Conservation (phyloP, 2,888 invertebrate species). For the Leptinotarsa peninsularis region DNA sequence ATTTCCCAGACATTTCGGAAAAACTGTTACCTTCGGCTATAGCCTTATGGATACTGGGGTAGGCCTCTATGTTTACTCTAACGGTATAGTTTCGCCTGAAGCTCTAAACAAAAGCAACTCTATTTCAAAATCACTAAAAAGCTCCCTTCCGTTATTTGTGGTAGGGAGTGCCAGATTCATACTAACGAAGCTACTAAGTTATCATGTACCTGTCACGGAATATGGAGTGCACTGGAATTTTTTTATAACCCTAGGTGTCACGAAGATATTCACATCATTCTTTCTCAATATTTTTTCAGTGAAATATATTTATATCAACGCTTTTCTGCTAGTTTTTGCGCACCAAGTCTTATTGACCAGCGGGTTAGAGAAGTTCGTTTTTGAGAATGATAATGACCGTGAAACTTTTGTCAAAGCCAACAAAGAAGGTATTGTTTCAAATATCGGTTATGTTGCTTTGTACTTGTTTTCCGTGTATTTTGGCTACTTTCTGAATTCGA, state of each 20-base stretch:
- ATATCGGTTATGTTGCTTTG: slow-evolving; percentile 85
- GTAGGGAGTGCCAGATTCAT: slow-evolving; percentile 76
- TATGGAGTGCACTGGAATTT: slow-evolving; percentile 99
- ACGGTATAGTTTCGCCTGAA: slow-evolving; percentile 80
- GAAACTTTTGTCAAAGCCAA: slow-evolving; percentile 81
- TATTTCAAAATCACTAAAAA: slow-evolving; percentile 60
- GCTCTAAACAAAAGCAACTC: slow-evolving; percentile 61
- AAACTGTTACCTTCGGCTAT: slow-evolving; percentile 87
- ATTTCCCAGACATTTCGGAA: slow-evolving; percentile 88
- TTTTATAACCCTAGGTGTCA: slow-evolving; percentile 90
- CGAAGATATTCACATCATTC: slow-evolving; percentile 79
- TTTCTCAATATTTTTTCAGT: slow-evolving; percentile 70
- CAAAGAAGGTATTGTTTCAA: slow-evolving; percentile 90
- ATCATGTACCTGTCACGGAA: slow-evolving; percentile 90
- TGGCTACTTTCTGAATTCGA: slow-evolving; percentile 69
- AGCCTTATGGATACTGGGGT: slow-evolving; percentile 97
- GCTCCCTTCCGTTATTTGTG: slow-evolving; percentile 68
- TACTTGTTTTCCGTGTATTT: slow-evolving; percentile 81
- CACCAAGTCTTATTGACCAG: slow-evolving; percentile 76
- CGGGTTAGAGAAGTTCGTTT: slow-evolving; percentile 78
- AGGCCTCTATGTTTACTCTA: slow-evolving; percentile 85
- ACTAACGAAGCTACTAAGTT: slow-evolving; percentile 75
- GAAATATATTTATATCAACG: slow-evolving; percentile 69
- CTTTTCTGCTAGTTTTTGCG: slow-evolving; percentile 69
- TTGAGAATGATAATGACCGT: slow-evolving; percentile 70